Evolutionary conservation across 2,797 vertebrate species (phyloP).

Genomic region (Leontocebus nigricollis): DNA sequence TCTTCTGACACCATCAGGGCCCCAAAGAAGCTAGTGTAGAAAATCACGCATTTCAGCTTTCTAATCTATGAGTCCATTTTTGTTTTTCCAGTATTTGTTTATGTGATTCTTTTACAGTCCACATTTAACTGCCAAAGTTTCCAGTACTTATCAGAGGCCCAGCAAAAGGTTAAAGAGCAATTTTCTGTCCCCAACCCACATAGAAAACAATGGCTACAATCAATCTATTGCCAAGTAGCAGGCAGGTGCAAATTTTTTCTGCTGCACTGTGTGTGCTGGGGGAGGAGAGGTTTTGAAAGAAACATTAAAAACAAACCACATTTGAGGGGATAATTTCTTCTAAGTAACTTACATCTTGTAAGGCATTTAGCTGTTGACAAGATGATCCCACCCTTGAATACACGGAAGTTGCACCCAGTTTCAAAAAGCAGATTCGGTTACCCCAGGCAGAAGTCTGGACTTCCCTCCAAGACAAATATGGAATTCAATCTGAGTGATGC

Average conservation of each 20-base stretch:
- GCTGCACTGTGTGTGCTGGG: background rate
- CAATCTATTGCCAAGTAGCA: background rate
- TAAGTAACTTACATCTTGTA: conserved; percentile 58
- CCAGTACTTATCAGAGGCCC: conserved; percentile 4
- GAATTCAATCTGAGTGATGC: conserved; percentile 63
- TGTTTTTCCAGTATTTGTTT: background rate
- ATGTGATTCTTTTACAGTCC: background rate
- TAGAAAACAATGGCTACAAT: conserved; percentile 25
- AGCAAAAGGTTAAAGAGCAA: conserved; percentile 44
- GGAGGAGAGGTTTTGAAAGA: background rate
- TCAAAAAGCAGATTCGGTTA: conserved; percentile 71
- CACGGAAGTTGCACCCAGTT: conserved; percentile 82
- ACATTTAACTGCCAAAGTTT: background rate
- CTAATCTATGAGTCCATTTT: background rate
- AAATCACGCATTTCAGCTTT: background rate
- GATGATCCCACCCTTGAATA: conserved; percentile 74
- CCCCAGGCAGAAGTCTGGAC: conserved; percentile 73
- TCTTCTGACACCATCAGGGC: background rate
- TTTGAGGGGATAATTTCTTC: conserved; percentile 24
- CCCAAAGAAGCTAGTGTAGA: conserved; percentile 24
- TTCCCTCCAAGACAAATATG: conserved; percentile 80
- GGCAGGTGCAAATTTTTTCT: background rate
- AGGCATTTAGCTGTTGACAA: conserved; percentile 72
- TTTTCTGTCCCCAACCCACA: conserved; percentile 16
- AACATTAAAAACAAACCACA: conserved; percentile 20